Base-by-base conservation (phyloP, 2,113 vertebrate genomes). In the Colaptes auratus region DNA sequence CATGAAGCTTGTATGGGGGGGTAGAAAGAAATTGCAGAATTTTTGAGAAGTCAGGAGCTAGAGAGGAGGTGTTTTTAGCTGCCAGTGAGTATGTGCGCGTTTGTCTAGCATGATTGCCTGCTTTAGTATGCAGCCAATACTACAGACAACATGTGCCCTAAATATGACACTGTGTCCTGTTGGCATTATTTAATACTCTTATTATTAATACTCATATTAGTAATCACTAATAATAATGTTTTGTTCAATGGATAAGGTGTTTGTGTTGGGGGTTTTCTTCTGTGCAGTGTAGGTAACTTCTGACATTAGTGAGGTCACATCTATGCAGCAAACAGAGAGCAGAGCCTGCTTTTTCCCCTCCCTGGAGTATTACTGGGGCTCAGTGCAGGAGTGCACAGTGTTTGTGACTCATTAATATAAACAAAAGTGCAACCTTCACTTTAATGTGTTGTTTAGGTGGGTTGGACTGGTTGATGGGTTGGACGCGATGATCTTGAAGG, bases 21-120 rank as follows among this genome's bases (percentile, higher is more conserved):
- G n/a, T n/a, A 48, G 52, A 65, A 71, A 12, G 72, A 50, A 94
- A 88, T 35, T 61, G n/a, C 66, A 74, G 78, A 90, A 95, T 94
- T 90, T 87, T 50, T 63, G 61, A 63, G 80, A 89, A 86, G 33
- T 46, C 48, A 65, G 53, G 52, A 65, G 23, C 14, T 35, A 82
- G 65, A 59, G 31, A 36, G 52, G 76, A 75, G 65, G 44, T 89
- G 69, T 92, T 78, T 92, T 69, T 25, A 92, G 10, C 63, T 90
- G 82, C 31, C 70, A 82, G 44, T n/a, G 55, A 80, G 28, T 3
- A 1, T 12, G 36, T 86, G 72, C 59, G 63, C n/a, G 52, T 82
- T 95, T 69, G 39, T 61, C 74, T 85, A 74, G 55, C 48, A 11
- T 67, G 56, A 69, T 7, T 92, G 87, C 53, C 56, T 58, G 5